Evolutionary conservation across 2,113 vertebrate genomes (phyloP), one percentile per base, ranked within the genome.

Genomic region (Vulpes lagopus): DNA sequence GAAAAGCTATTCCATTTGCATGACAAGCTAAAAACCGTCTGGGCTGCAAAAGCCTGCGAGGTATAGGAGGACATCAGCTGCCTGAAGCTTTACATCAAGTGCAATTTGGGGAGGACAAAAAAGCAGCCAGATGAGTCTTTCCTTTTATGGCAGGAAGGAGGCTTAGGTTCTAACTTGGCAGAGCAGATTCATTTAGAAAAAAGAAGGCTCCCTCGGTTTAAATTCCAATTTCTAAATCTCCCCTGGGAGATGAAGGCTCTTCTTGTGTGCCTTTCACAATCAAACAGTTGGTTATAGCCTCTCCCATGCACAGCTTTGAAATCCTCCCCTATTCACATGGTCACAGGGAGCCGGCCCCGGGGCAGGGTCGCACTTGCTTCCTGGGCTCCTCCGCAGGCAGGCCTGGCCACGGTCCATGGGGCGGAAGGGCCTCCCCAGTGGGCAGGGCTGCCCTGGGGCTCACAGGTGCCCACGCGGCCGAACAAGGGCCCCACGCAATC

Each of bases 1-100:
- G 91, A 94, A 98, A 97, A 98, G 88, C 93, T 97, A 98, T 97
- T 94, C 90, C 96, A 95, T 97, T 98, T 98, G 93, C 95, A 98
- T 98, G 94, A 90, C 79, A 97, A 97, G 93, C 98, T 95, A 90
- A 95, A 97, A 97, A 71, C 32, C 87, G 85, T 69, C 15, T 0
- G 3, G 55, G n/a, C 62, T 86, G 55, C 51, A 74, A 86, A 96
- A 94, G 5, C 65, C 91, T 7, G 0, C 15, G 74, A 87, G 23
- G 57, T 19, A 74, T 69, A 89, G 81, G 0, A 51, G 74, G 91
- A 95, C 92, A 43, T 91, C 92, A 94, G 96, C 97, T 97, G 96
- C 88, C 92, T 88, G 85, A 97, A 97, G 96, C 94, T 97, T 97
- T 81, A 62, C 73, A 83, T 62, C 92, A 86, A 82, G 79, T 67